Evolutionary conservation across 2,888 invertebrate genomes (phyloP), one percentile per base, ranked within the genome.

Genomic region (Euplexia lucipara): DNA sequence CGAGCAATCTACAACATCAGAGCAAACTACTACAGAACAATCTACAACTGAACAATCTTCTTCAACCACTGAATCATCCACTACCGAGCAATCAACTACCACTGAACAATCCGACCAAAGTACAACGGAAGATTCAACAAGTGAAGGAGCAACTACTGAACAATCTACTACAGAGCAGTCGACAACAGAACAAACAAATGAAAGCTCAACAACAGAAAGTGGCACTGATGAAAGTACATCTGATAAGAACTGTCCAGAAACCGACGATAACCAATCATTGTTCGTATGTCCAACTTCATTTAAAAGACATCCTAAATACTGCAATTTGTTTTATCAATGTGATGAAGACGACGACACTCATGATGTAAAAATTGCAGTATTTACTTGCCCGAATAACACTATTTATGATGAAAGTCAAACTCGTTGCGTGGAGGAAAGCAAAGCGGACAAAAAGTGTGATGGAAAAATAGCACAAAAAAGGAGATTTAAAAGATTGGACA

Each of bases 261-360:
- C 97, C 10, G 96, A 97, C 56, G 96, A 96, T 20, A 97, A 97
- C 70, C 98, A 98, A 91, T 95, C 97, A 72, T 91, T 97, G 14
- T 96, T 97, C 62, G 96, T 98, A 2, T 98, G 98, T 86, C 98
- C 98, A 9, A 97, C 98, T 7, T 98, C 98, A 39, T 98, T 98
- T 91, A 96, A 96, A 84, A 95, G 98, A 74, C 98, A 98, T 95
- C 98, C 98, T 0, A 97, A 97, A 87, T 97, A 97, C 85, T 98
- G 98, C 83, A 97, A 97, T 84, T 90, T 97, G 80, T 98, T 98
- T 92, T 98, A 98, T 87, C 98, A 98, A 89, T 98, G 98, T 83
- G 97, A 97, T 18, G 96, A 96, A 78, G 96, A 96, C 63, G 93
- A 96, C 8, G 96, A 96, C 32, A 96, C 92, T 48, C 96, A 97